Percentiles rank a stretch among this genome's conserved stretches.
These are phyloP conservation scores for Agrotis clavis DNA, from an alignment of 2,888 invertebrate species.

Conservation along the genomic window DNA sequence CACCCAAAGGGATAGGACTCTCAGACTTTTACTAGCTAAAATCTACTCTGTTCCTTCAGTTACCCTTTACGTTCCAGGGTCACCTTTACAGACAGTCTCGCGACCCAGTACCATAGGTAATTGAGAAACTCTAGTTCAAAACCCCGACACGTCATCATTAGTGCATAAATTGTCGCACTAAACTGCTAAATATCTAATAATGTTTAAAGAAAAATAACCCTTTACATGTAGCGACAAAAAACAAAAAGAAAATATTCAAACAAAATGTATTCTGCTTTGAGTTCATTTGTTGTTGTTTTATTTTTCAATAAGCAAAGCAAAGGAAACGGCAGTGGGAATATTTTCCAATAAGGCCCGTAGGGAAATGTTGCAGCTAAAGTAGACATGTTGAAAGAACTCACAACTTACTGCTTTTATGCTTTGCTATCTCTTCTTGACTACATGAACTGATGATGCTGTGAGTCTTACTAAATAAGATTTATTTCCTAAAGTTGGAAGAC, in stretches of 20 bases:
- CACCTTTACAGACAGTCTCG: no score
- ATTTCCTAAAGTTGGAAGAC: no score
- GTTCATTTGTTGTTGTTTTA: slow-evolving; percentile 57
- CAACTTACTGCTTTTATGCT: background rate
- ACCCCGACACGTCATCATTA: no score
- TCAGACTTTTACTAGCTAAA: no score
- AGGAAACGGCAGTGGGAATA: slow-evolving; percentile 77
- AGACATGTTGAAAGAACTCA: background rate
- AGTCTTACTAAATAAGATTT: no score
- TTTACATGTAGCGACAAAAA: slow-evolving; percentile 4
- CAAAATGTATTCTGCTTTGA: slow-evolving; percentile 42
- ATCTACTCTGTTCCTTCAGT: no score
- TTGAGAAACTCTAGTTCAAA: no score
- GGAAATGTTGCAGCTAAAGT: slow-evolving; percentile 69
- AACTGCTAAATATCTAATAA: background rate
- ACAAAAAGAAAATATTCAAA: slow-evolving; percentile 10
- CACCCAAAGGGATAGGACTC: no score
- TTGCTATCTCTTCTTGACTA: background rate
- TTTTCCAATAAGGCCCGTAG: slow-evolving; percentile 84
- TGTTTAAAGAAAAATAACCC: slow-evolving; percentile 1
- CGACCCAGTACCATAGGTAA: no score
- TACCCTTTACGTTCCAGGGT: no score
- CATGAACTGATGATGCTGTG: no score
- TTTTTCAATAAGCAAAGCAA: slow-evolving; percentile 80
- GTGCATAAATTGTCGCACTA: no score